Conservation (phyloP, 1,140 invertebrate genomes). For the Drosophila nasuta region DNA sequence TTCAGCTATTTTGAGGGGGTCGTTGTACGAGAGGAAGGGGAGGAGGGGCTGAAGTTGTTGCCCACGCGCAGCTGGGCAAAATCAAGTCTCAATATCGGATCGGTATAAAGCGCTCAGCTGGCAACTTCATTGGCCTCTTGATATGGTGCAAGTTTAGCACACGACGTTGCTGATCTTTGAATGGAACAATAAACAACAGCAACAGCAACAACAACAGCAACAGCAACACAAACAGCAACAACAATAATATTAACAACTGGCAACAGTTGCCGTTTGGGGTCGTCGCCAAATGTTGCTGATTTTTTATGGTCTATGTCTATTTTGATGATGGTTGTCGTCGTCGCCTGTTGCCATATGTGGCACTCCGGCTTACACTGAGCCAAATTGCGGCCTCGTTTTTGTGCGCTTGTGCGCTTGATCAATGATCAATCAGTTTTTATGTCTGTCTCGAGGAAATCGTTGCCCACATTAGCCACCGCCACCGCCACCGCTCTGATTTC, state of each 20-base stretch:
- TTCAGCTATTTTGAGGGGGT: constrained; percentile 13
- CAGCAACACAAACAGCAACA: constrained; percentile 18
- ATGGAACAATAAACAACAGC: constrained; percentile 41
- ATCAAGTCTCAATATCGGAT: constrained; percentile 52
- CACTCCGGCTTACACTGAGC: constrained; percentile 34
- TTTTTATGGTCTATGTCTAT: constrained; percentile 47
- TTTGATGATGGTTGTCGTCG: constrained; percentile 24
- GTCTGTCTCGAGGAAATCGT: constrained; percentile 46
- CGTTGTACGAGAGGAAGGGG: background rate
- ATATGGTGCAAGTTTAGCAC: constrained; percentile 59
- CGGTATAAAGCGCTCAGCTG: constrained; percentile 2
- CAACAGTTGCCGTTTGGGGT: constrained; percentile 41
- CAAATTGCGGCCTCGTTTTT: constrained; percentile 32
- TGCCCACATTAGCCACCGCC: constrained; percentile 39
- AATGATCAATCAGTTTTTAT: constrained; percentile 46
- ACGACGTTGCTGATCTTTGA: constrained; percentile 59
- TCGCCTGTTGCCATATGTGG: constrained; percentile 48
- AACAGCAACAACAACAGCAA: background rate
- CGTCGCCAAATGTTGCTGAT: constrained; percentile 48
- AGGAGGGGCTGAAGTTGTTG: constrained; percentile 21
- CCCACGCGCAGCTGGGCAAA: constrained; percentile 63
- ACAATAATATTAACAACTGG: constrained; percentile 22
- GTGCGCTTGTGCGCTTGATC: constrained; percentile 31
- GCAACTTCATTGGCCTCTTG: constrained; percentile 34
- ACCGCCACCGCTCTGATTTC: constrained; percentile 25